Evolutionary conservation across 2,113 vertebrate genomes (phyloP).

Genomic region (Panthera leo): DNA sequence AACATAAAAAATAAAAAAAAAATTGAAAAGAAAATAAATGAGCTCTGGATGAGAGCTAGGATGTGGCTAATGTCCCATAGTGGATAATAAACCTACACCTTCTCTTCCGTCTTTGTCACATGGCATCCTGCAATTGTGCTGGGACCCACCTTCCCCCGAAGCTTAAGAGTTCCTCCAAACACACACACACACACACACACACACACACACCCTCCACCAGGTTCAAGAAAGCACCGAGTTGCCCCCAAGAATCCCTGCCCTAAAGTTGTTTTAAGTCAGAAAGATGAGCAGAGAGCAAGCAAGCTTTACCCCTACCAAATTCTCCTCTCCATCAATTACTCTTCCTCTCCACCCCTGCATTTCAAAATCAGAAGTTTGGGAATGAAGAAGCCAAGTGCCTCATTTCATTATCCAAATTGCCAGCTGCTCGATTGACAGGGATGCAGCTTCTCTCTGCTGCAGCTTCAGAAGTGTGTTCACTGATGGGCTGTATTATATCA

Average conservation of each 20-base stretch:
- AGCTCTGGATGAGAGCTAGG: not conserved
- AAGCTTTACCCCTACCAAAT: not conserved
- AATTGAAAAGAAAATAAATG: not conserved
- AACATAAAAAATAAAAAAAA: no score
- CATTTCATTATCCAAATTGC: constrained; percentile 63
- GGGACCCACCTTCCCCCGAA: accelerated
- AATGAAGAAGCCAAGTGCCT: not conserved
- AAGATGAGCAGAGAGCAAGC: not conserved
- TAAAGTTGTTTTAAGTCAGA: constrained; percentile 10
- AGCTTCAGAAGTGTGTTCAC: constrained; percentile 34
- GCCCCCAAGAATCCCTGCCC: no score
- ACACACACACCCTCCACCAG: not conserved
- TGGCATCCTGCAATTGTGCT: accelerated
- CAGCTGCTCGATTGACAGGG: not conserved
- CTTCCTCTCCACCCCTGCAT: not conserved
- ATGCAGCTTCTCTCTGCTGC: not conserved
- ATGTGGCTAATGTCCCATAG: not conserved
- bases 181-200: not conserved
- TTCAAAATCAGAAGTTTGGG: constrained; percentile 25
- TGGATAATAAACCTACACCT: not conserved
- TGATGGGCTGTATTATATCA: constrained; percentile 38
- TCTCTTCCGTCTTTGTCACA: not conserved
- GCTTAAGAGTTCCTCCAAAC: not conserved
- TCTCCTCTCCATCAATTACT: not conserved
- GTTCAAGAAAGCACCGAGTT: not conserved